Conservation (phyloP, 35 echinoderm and acorn worm species). For the Hemicentrotus pulcherrimus region DNA sequence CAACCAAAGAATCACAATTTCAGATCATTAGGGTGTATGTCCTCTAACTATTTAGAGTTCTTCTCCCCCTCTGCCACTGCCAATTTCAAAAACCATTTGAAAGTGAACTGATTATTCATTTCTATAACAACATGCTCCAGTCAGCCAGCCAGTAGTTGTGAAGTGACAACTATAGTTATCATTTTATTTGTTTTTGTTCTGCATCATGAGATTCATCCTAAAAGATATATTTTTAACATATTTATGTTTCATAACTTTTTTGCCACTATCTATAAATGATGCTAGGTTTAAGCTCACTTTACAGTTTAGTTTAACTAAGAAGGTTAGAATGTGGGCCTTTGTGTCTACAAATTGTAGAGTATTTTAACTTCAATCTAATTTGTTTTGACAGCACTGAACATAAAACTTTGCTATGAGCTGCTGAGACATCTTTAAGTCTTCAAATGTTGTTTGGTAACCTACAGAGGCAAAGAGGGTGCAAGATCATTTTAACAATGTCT, state of each 20-base stretch:
- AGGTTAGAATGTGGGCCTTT: not conserved
- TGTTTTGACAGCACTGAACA: not conserved
- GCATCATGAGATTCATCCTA: not conserved
- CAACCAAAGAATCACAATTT: not conserved
- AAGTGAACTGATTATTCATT: not conserved
- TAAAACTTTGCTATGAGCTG: not conserved
- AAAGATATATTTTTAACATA: not conserved
- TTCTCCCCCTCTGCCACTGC: not conserved
- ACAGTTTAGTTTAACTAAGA: not conserved
- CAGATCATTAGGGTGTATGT: not conserved
- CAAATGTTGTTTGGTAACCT: not conserved
- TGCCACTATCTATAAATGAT: too few species aligned
- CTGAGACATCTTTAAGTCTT: not conserved
- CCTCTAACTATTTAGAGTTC: not conserved
- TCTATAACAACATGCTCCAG: not conserved
- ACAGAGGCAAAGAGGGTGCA: not conserved
- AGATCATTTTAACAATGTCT: slow-evolving; percentile 18
- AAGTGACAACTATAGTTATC: not conserved
- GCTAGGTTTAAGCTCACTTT: too few species aligned
- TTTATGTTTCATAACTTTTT: too few species aligned
- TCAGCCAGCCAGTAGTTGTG: not conserved
- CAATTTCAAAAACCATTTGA: not conserved
- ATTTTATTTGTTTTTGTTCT: not conserved
- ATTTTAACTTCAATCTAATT: not conserved
- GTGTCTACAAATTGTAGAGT: not conserved